These are phyloP conservation scores for Gasterosteus aculeatus DNA, from an alignment of 2,113 vertebrate species.

Conservation along the genomic window DNA sequence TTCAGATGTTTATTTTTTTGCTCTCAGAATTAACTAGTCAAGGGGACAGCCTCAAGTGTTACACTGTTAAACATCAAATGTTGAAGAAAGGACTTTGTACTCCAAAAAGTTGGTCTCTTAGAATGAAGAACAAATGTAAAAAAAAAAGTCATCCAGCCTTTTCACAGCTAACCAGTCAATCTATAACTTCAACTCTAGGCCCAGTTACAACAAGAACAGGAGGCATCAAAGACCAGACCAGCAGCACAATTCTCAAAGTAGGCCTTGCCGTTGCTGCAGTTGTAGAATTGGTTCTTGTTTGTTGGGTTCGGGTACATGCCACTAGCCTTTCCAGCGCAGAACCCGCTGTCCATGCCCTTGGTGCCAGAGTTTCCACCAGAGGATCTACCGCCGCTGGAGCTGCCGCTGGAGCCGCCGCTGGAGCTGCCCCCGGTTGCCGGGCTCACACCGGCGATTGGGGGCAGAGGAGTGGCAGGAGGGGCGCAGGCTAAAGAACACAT, in stretches of 20 bases:
- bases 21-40: conserved; percentile 19
- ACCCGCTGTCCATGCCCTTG: conserved; percentile 44
- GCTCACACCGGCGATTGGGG: conserved; percentile 55
- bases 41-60: conserved; percentile 1
- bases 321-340: conserved; percentile 62
- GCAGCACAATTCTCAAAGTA: conserved; percentile 60
- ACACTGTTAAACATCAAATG: conserved; percentile 26
- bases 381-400: conserved; percentile 15
- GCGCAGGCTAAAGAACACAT: conserved; percentile 69
- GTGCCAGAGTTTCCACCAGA: conserved; percentile 40
- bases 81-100: conserved; percentile 23
- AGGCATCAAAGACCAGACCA: conserved; percentile 61
- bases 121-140: conserved; percentile 32
- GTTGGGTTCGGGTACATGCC: conserved; percentile 59
- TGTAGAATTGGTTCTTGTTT: conserved; percentile 63
- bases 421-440: conserved; percentile 19
- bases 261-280: conserved; percentile 52
- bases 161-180: conserved; percentile 40
- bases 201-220: conserved; percentile 70
- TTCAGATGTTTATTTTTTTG: conserved; percentile 33
- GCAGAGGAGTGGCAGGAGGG: conserved; percentile 55
- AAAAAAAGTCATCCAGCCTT: conserved; percentile 20
- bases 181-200: conserved; percentile 50
- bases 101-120: neutral
- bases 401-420: neutral